Evolutionary conservation across 2,113 vertebrate species (phyloP).

Genomic region (Mormyrus lacerda): DNA sequence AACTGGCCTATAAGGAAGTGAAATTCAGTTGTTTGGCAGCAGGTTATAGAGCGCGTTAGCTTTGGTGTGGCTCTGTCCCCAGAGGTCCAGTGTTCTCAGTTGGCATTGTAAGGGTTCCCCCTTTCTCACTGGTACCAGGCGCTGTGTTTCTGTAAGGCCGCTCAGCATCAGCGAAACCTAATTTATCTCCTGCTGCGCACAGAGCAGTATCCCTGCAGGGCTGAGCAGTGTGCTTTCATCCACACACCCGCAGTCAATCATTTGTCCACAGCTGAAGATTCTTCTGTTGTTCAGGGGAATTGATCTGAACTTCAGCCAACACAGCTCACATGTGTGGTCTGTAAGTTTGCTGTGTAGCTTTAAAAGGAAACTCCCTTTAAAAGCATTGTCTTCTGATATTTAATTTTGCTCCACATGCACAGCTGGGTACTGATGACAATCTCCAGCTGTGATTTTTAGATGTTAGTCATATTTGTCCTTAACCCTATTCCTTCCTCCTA

Average conservation of each 20-base stretch:
- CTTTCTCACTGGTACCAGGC: not conserved
- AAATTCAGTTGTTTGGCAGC: not conserved
- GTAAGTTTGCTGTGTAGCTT: not conserved
- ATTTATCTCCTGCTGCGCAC: not conserved
- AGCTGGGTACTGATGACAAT: not conserved
- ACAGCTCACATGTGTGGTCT: not conserved
- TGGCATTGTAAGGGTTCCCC: not conserved
- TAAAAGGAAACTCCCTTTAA: not conserved
- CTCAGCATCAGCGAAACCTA: not conserved
- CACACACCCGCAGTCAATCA: not conserved
- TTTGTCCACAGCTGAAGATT: not conserved
- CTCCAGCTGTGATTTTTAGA: not conserved
- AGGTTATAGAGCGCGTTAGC: not conserved
- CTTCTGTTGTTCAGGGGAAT: not conserved
- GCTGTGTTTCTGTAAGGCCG: not conserved
- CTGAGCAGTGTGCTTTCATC: not conserved
- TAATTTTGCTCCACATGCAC: not conserved
- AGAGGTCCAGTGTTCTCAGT: not conserved
- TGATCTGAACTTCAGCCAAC: not conserved
- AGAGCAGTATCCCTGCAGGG: not conserved
- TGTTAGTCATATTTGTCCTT: not conserved
- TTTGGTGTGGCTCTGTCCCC: not conserved
- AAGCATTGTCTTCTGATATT: not conserved
- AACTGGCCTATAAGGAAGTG: conserved; percentile 4
- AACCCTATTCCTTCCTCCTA: not conserved